Base-by-base conservation (phyloP, 2,113 vertebrate genomes). In the Desmodus rotundus region DNA sequence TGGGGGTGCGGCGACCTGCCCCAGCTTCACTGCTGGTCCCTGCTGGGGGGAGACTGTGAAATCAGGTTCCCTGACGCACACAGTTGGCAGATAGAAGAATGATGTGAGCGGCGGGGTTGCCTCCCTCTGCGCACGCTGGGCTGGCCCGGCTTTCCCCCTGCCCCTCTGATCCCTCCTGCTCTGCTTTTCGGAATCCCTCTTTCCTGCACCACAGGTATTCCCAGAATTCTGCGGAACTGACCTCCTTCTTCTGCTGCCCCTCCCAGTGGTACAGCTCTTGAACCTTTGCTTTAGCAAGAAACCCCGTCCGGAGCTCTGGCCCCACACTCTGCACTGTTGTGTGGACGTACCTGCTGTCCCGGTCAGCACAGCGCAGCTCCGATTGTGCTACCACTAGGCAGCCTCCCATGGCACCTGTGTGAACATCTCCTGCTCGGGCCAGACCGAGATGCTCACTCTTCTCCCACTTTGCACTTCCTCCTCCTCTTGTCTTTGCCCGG, bases 341-440 rank as follows among this genome's bases (percentile, higher is more conserved):
- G 16, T 52, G 52, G 43, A n/a, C 8, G 4, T 36, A 1, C 68
- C 16, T n/a, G 28, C 13, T 28, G 38, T 72, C 45, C 28, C 3
- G 3, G 0, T 28, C 26, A 72, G 70, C 73, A 24, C 5, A 33
- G 50, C 11, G 36, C 36, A 4, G 31, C 50, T 81, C 70, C 50
- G 72, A 47, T 43, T 33, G n/a, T 31, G 33, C 28, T 13, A 20
- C 31, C 54, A 0, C 70, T 96, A 15, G 77, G 10, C 52, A n/a
- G 19, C 14, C 16, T 52, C 54, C 10, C 1, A 2, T 7, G 16
- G n/a, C 28, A 22, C 15, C 43, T 2, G 12, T 3, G 2, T 0
- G n/a, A 56, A 4, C 4, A 2, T 38, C 14, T 28, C 56, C 41
- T 19, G 85, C n/a, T 92, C 41, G 33, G 76, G 70, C 58, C 84